A percentile compares a stretch with the other conserved stretches of the same genome.
These are phyloP conservation scores for Okamejei kenojei DNA, from an alignment of 2,797 vertebrate species.

Conservation along the genomic window DNA sequence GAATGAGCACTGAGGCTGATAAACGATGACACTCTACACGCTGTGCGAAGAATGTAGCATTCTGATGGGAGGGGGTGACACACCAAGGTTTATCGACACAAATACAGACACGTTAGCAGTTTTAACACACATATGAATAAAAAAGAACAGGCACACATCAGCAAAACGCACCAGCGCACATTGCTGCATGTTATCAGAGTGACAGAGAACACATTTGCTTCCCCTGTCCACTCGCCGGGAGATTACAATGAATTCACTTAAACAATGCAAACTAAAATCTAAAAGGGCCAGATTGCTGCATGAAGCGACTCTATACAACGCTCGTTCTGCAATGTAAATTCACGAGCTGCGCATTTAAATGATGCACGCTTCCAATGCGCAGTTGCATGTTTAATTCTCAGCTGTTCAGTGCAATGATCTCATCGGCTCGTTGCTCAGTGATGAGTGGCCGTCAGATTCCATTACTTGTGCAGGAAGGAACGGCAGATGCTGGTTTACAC, in stretches of 20 bases:
- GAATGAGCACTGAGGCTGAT: neutral
- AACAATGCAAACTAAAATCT: neutral
- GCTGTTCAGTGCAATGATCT: too few species aligned
- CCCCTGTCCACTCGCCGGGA: neutral
- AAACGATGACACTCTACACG: neutral
- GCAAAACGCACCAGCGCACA: neutral
- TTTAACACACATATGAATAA: conserved; percentile 27
- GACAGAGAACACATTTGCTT: neutral
- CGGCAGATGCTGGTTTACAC: too few species aligned
- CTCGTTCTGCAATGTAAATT: neutral
- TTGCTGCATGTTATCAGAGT: neutral
- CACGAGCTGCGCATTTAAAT: neutral
- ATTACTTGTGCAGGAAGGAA: too few species aligned
- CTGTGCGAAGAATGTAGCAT: neutral
- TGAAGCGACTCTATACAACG: neutral
- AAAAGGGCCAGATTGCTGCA: neutral
- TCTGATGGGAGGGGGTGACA: neutral
- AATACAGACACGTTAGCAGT: neutral
- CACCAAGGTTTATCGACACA: neutral
- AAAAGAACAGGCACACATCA: neutral
- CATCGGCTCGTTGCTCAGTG: neutral
- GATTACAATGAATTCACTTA: neutral
- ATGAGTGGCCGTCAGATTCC: neutral
- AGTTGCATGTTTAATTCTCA: neutral
- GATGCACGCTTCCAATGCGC: neutral